A percentile compares a stretch with the other conserved stretches of the same genome.
Conservation (phyloP, 2,113 vertebrate species). For the Microcebus tavaratra region DNA sequence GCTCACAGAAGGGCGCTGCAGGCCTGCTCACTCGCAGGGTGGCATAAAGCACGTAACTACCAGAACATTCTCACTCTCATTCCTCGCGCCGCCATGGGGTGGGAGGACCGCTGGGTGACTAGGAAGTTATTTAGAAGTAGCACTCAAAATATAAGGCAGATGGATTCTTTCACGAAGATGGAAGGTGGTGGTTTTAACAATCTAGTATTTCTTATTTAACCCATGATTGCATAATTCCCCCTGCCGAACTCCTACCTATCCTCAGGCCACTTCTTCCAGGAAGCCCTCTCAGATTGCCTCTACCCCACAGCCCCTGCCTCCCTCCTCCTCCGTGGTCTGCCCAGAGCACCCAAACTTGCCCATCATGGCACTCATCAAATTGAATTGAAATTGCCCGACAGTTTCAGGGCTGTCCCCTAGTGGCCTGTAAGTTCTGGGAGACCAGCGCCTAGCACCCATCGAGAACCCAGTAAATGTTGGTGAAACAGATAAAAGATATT, state of each 20-base stretch:
- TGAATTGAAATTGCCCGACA: not conserved
- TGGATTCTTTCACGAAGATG: not conserved
- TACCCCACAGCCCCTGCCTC: not conserved
- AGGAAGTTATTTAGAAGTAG: not conserved
- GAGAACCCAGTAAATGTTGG: not conserved
- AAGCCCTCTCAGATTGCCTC: not conserved
- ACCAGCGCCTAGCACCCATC: not conserved
- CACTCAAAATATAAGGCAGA: not conserved
- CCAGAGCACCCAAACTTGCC: not conserved
- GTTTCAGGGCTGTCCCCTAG: too few species aligned
- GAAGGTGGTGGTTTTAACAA: not conserved
- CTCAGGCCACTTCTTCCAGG: not conserved
- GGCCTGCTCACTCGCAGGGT: not conserved
- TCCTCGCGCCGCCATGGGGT: not conserved
- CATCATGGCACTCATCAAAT: accelerated
- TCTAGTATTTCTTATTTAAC: not conserved
- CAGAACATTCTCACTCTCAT: not conserved
- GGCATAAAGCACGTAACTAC: not conserved
- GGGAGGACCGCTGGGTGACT: not conserved
- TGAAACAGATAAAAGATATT: not conserved
- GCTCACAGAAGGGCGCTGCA: not conserved
- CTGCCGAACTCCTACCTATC: not conserved
- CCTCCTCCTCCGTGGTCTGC: accelerated
- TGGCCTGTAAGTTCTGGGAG: not conserved
- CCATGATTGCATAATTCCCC: not conserved